phyloP scores from a whole-genome alignment of 2,888 invertebrate species.

The Campaea margaritaria region DNA sequence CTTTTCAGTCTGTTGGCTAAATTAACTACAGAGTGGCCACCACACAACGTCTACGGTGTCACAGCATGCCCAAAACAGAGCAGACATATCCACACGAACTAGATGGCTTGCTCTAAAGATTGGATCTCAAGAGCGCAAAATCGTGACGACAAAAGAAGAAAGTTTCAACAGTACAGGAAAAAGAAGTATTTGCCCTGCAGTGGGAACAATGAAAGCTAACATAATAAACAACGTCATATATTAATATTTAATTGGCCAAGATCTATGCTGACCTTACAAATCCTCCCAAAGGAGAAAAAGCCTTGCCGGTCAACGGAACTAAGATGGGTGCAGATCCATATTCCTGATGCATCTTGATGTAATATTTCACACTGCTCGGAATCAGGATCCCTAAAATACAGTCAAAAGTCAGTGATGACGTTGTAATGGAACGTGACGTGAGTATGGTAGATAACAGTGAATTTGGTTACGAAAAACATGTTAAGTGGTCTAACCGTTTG shows the following conservation, averaged over 20 bases:
- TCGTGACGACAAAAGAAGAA: too few species aligned
- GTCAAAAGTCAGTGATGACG: conserved; percentile 1
- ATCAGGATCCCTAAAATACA: conserved; percentile 66
- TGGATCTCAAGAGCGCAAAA: too few species aligned
- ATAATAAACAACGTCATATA: neutral
- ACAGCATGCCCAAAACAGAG: too few species aligned
- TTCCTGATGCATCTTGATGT: conserved; percentile 70
- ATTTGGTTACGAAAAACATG: conserved; percentile 27
- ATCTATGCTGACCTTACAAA: conserved; percentile 66
- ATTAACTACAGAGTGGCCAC: too few species aligned
- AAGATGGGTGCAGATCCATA: conserved; percentile 57
- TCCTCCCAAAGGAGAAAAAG: conserved; percentile 75
- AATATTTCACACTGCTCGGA: conserved; percentile 77
- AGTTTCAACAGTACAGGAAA: too few species aligned
- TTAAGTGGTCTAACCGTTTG: conserved; percentile 61
- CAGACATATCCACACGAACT: too few species aligned
- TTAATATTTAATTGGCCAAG: neutral
- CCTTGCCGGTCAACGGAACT: conserved; percentile 71
- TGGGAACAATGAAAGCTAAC: too few species aligned
- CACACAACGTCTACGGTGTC: too few species aligned
- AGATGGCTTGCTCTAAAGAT: too few species aligned
- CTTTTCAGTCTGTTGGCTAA: too few species aligned
- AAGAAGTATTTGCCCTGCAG: too few species aligned
- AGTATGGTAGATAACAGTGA: conserved; percentile 7
- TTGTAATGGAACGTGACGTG: too few species aligned